Base-by-base conservation (phyloP, 92 coral and sea anemone genomes). In the Paragorgia papillata region DNA sequence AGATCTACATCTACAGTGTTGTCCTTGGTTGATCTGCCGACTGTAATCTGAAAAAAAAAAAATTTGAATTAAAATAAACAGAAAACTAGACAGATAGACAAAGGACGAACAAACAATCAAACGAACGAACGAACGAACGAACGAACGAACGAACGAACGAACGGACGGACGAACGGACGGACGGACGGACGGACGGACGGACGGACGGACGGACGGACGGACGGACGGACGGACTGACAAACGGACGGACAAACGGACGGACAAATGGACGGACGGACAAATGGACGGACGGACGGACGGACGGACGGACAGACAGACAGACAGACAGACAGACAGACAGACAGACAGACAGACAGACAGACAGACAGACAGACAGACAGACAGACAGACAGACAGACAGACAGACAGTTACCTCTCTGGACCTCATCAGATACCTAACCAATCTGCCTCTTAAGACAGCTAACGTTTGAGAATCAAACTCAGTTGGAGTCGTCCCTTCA, bases 401-500 rank as follows among this genome's bases (percentile, higher is more conserved):
- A 37, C 43, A 10, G 43, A 10, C n/a, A n/a, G 81, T 76, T 62
- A 94, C 98, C 90, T 94, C 98, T 62, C 98, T 76, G 19, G 98
- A 94, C 49, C 98, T 88, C 98, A 94, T 94, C 24, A 94, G 86
- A 50, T 94, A 94, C 49, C 98, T 70, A 0, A 95, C 99, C 58
- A 95, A 80, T 64, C 99, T 80, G 25, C 99, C 99, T 65, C 99
- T 83, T n/a, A 95, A 82, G 30, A 95, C 99, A 1, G 99, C 99
- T 48, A 95, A 80, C 7, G 98, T 95, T 53, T 91, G 95, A 7
- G 83, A 78, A 69, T 95, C 98, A 83, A 95, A 95, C 79, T 95
- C 98, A 65, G 86, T 95, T n/a, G 97, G 84, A 9, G 97, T 81
- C 9, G 85, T 80, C 9, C 88, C 90, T 79, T 7, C 14, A 15